phyloP scores from a whole-genome alignment of 1,140 invertebrate genomes.

The Drosophila kanapiae region DNA sequence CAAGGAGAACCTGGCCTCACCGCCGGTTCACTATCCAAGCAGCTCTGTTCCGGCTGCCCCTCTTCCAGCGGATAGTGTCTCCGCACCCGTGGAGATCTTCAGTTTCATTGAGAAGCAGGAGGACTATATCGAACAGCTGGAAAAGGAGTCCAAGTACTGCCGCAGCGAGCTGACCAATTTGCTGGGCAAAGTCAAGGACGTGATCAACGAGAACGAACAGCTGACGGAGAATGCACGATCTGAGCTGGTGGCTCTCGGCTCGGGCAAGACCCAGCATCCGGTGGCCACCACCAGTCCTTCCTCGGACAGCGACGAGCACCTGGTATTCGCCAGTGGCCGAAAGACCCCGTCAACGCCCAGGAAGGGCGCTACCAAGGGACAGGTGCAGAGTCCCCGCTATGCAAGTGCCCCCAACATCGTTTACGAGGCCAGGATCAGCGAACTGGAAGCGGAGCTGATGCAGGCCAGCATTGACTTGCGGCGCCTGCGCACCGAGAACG shows the following conservation, averaged over 20 bases:
- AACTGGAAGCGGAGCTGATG: slow-evolving; percentile 92
- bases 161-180: slow-evolving; percentile 91
- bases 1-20: slow-evolving; percentile 68
- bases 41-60: slow-evolving; percentile 62
- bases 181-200: slow-evolving; percentile 92
- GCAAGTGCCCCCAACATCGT: slow-evolving; percentile 90
- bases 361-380: slow-evolving; percentile 52
- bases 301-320: slow-evolving; percentile 86
- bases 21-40: slow-evolving; percentile 38
- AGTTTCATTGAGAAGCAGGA: slow-evolving; percentile 93
- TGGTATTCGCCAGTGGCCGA: slow-evolving; percentile 79
- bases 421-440: slow-evolving; percentile 93
- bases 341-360: slow-evolving; percentile 56
- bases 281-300: slow-evolving; percentile 85
- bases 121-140: slow-evolving; percentile 93
- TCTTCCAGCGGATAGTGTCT: slow-evolving; percentile 59
- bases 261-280: slow-evolving; percentile 6
- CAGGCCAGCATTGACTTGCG: slow-evolving; percentile 91
- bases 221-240: slow-evolving; percentile 90
- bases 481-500: slow-evolving; percentile 90
- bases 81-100: slow-evolving; percentile 86
- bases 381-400: slow-evolving; percentile 65
- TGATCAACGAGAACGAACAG: slow-evolving; percentile 92
- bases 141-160: slow-evolving; percentile 92
- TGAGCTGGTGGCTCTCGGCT: slow-evolving; percentile 59